phyloP scores from a whole-genome alignment of 2,888 invertebrate species.

The Scelioninae gen. 1 region DNA sequence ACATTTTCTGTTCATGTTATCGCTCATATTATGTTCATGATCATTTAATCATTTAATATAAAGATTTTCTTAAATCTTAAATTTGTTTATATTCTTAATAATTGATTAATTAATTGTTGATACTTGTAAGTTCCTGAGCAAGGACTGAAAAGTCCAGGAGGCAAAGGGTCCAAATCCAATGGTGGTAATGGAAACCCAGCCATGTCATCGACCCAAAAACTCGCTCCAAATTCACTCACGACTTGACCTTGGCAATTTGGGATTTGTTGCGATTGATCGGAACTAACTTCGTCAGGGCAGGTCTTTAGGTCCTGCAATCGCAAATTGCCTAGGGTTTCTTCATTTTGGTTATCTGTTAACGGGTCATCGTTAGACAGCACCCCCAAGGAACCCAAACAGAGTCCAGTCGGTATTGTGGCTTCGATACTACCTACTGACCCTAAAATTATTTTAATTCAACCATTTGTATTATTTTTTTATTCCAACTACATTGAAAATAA shows the following conservation, averaged over 20 bases:
- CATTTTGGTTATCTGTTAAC: slow-evolving; percentile 77
- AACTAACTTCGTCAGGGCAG: slow-evolving; percentile 79
- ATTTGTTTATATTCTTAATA: no score
- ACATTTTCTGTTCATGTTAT: no score
- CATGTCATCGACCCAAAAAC: slow-evolving; percentile 91
- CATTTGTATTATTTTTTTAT: not conserved
- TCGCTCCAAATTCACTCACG: slow-evolving; percentile 84
- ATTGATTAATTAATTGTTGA: slow-evolving; percentile 3
- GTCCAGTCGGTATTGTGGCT: slow-evolving; percentile 82
- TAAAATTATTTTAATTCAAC: slow-evolving; percentile 63
- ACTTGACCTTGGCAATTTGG: slow-evolving; percentile 80
- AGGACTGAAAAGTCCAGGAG: slow-evolving; percentile 94
- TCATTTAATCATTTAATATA: no score
- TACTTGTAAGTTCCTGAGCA: slow-evolving; percentile 90
- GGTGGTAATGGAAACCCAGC: slow-evolving; percentile 93
- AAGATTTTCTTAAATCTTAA: no score
- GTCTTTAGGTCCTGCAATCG: slow-evolving; percentile 82
- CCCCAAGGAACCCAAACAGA: slow-evolving; percentile 81
- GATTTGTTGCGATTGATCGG: slow-evolving; percentile 78
- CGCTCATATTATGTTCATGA: no score
- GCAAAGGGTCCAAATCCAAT: slow-evolving; percentile 93
- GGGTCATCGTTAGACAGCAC: slow-evolving; percentile 80
- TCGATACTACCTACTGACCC: slow-evolving; percentile 83
- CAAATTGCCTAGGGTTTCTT: slow-evolving; percentile 75
- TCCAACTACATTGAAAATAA: not conserved